These are phyloP conservation scores for Hucho hucho DNA, from an alignment of 2,113 vertebrate species.

Conservation along the genomic window DNA sequence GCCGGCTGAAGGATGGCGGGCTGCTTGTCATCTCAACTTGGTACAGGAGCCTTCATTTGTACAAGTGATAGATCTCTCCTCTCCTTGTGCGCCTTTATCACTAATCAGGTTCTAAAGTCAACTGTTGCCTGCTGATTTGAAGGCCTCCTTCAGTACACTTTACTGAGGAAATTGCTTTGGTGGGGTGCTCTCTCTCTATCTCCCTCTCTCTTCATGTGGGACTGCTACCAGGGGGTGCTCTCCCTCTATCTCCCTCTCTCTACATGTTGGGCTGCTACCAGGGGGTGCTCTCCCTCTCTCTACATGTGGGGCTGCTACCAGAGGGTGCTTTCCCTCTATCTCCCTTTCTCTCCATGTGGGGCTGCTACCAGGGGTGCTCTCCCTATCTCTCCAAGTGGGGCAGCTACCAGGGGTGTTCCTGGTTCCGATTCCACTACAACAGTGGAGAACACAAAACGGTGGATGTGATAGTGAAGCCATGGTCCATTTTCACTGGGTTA, in stretches of 20 bases:
- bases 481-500: neutral
- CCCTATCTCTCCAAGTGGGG: neutral
- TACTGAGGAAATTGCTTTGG: conserved; percentile 27
- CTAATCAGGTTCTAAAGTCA: conserved; percentile 39
- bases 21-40: neutral
- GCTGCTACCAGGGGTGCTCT: neutral
- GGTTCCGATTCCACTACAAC: neutral
- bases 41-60: neutral
- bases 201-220: neutral
- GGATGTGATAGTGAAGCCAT: neutral
- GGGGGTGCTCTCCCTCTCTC: too few relatives aligned
- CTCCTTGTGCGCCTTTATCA: conserved; percentile 20
- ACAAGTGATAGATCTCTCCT: conserved; percentile 16
- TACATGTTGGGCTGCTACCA: too few relatives aligned
- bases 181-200: neutral
- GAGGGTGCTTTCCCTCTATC: too few relatives aligned
- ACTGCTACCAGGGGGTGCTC: conserved; percentile 23
- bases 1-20: neutral
- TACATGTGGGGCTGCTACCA: too few relatives aligned
- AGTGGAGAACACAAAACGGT: neutral
- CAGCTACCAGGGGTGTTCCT: conserved; percentile 22
- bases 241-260: too few relatives aligned
- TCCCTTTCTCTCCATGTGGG: too few relatives aligned
- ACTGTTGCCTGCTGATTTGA: conserved; percentile 51
- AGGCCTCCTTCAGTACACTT: conserved; percentile 29